A percentile compares a stretch with the other conserved stretches of the same genome.
These are phyloP conservation scores for Drosophila lutescens DNA, from an alignment of 2,888 invertebrate genomes.

Conservation along the genomic window DNA sequence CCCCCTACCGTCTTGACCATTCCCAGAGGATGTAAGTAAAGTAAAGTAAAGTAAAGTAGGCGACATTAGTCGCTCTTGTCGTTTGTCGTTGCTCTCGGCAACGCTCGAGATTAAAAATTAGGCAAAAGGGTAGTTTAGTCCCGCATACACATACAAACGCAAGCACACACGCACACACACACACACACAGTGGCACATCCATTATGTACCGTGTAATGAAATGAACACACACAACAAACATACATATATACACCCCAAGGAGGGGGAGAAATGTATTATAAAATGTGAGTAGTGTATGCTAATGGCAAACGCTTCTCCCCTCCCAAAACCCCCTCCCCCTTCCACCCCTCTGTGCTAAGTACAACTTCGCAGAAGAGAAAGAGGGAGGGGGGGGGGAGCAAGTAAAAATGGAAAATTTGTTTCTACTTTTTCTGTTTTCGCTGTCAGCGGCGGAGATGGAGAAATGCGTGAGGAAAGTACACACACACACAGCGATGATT, in stretches of 20 bases:
- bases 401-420: constrained; percentile 69
- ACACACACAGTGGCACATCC: constrained; percentile 12
- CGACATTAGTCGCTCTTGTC: constrained; percentile 17
- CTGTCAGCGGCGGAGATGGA: constrained; percentile 41
- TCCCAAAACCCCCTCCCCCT: neutral
- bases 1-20: neutral
- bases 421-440: constrained; percentile 48
- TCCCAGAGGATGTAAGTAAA: neutral
- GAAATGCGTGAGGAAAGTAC: constrained; percentile 47
- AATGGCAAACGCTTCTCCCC: constrained; percentile 66
- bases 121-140: constrained; percentile 76
- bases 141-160: constrained; percentile 34
- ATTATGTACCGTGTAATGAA: constrained; percentile 50
- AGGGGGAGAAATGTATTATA: constrained; percentile 61
- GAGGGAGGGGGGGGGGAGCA: constrained; percentile 17
- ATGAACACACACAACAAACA: constrained; percentile 39
- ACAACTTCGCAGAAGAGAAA: constrained; percentile 12
- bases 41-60: neutral
- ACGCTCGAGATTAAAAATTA: constrained; percentile 74
- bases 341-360: constrained; percentile 21
- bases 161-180: constrained; percentile 7
- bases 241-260: neutral
- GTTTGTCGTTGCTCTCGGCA: constrained; percentile 50
- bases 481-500: constrained; percentile 43
- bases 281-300: constrained; percentile 77